Conservation (phyloP, 2,113 vertebrate species). For the Mesocricetus auratus region DNA sequence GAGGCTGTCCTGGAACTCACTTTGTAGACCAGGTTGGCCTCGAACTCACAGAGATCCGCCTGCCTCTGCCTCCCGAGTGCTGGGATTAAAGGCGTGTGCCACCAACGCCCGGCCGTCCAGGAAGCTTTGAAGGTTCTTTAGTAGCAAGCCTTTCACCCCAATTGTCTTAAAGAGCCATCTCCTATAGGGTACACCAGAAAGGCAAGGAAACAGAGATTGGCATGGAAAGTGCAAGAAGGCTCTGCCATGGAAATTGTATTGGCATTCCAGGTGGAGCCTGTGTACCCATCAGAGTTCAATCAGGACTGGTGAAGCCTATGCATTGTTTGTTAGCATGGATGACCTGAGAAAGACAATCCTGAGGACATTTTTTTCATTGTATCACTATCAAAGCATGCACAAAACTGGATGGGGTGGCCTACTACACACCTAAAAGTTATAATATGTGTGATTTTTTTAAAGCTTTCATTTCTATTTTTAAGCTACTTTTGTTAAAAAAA, state of each 20-base stretch:
- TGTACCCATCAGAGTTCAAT: background rate
- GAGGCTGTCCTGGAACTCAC: too few relatives aligned
- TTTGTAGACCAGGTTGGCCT: too few relatives aligned
- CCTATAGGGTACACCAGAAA: background rate
- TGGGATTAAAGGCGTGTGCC: too few relatives aligned
- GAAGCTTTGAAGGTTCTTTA: background rate
- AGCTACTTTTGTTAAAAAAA: background rate
- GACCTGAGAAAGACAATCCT: background rate
- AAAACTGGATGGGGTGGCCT: background rate
- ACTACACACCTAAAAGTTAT: background rate
- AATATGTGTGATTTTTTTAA: background rate
- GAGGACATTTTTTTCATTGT: background rate
- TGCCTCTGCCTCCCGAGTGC: too few relatives aligned
- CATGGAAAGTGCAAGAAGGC: background rate
- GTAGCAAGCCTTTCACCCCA: background rate
- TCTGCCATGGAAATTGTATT: background rate
- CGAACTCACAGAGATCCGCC: too few relatives aligned
- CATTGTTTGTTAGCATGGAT: too few relatives aligned
- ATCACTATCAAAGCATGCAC: background rate
- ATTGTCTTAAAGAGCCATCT: background rate
- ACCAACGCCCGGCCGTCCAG: too few relatives aligned
- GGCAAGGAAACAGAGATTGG: background rate
- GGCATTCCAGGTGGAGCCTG: background rate
- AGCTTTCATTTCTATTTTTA: background rate
- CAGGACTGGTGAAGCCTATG: background rate